phyloP scores from a whole-genome alignment of 2,797 vertebrate species.

The Leptodactylus fallax region DNA sequence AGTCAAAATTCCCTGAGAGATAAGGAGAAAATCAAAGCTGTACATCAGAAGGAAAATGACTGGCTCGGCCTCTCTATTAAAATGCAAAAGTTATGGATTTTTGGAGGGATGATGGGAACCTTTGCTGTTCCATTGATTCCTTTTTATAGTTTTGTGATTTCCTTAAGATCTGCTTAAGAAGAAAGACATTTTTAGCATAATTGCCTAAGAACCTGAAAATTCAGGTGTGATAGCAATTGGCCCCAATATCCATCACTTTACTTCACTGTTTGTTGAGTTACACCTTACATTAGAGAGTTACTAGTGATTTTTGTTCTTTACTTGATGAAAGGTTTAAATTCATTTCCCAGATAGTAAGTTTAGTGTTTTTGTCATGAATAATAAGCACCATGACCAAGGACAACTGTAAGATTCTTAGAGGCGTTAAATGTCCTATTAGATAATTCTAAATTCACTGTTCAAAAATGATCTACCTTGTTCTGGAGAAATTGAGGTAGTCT shows the following conservation, averaged over 20 bases:
- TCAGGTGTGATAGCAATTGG: not conserved
- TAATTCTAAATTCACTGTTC: no score
- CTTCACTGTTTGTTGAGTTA: not conserved
- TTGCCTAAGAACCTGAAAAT: not conserved
- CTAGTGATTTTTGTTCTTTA: not conserved
- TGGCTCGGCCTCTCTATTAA: constrained; percentile 78
- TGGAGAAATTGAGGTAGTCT: not conserved
- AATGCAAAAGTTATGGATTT: constrained; percentile 82
- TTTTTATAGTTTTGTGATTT: constrained; percentile 85
- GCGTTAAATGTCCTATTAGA: no score
- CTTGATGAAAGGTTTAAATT: not conserved
- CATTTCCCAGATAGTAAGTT: not conserved
- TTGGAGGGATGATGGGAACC: constrained; percentile 77
- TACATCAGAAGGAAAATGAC: constrained; percentile 82
- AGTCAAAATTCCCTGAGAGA: constrained; percentile 81
- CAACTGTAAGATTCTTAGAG: no score
- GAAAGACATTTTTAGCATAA: not conserved
- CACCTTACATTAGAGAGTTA: not conserved
- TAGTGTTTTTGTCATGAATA: not conserved
- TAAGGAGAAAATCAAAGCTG: constrained; percentile 80
- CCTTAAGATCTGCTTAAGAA: constrained; percentile 82
- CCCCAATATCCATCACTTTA: not conserved
- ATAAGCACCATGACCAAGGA: not conserved
- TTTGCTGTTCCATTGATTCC: constrained; percentile 80
- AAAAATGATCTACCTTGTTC: not conserved